A percentile compares a stretch with the other conserved stretches of the same genome.
Evolutionary conservation across 2,797 vertebrate genomes (phyloP).

Genomic region (Borostomias antarcticus): DNA sequence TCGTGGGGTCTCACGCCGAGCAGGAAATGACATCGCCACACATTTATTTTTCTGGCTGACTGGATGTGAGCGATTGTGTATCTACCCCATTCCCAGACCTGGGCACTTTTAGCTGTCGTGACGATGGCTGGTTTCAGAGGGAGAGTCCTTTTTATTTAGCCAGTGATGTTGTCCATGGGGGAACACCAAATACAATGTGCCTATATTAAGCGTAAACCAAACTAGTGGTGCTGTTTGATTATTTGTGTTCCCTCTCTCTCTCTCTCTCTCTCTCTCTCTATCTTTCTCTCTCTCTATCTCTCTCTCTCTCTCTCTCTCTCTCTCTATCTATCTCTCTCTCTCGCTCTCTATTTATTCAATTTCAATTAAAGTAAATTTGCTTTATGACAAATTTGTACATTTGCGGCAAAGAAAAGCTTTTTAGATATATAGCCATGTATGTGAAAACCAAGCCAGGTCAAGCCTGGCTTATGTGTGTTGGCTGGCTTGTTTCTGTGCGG

Average conservation of each 20-base stretch:
- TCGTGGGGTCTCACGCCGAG: not conserved
- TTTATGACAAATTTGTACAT: too few relatives aligned
- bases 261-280: not conserved
- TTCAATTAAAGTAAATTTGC: too few relatives aligned
- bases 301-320: too few relatives aligned
- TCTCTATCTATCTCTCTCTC: too few relatives aligned
- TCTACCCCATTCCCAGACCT: not conserved
- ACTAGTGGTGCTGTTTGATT: too few relatives aligned
- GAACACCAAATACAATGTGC: not conserved
- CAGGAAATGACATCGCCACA: not conserved
- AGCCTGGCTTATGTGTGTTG: too few relatives aligned
- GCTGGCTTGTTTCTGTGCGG: too few relatives aligned
- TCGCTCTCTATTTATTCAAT: too few relatives aligned
- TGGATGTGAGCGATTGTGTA: not conserved
- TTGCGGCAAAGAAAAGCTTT: too few relatives aligned
- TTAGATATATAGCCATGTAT: too few relatives aligned
- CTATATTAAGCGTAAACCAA: not conserved
- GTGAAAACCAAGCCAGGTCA: too few relatives aligned
- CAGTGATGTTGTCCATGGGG: not conserved
- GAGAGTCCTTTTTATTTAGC: not conserved
- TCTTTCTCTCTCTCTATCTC: not conserved
- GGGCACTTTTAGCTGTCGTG: not conserved
- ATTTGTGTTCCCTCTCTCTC: not conserved
- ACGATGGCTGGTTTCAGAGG: not conserved
- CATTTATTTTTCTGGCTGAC: conserved; percentile 2